Evolutionary conservation across 2,888 invertebrate species (phyloP), one percentile per base, ranked within the genome.

Genomic region (Campaea margaritaria): DNA sequence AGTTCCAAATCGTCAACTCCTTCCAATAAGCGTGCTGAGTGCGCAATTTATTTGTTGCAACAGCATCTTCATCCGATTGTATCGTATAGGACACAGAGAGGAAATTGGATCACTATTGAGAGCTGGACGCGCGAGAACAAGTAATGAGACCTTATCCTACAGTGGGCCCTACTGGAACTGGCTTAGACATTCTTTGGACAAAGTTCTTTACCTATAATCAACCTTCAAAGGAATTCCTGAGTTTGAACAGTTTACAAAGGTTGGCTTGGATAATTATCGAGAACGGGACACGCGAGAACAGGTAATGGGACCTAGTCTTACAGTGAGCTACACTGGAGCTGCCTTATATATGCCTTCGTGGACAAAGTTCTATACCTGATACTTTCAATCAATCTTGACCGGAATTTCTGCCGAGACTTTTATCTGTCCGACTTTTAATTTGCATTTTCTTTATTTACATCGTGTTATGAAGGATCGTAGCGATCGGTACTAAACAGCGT

Each of bases 261-360:
- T n/a, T n/a, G n/a, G n/a, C n/a, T 63, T 58, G 55, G 62, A 58
- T 63, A 58, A 63, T 63, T 63, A 63, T 55, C 62, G 47, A 58
- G 44, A 13, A 51, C 38, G 27, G 50, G 50, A 50, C 43, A 45
- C 43, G 46, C 46, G 36, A 39, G 38, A 47, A 16, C 47, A 46
- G 42, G 51, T 46, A 51, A 51, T 58, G 43, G 15, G n/a, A 34
- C 14, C 52, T 31, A 36, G 42, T 43, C 16, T 43, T 43, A 28
- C 47, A 48, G 52, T 38, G 34, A 12, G 43, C 3, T 47, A n/a
- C 28, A 15, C 27, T 48, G 36, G 41, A 27, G 39, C 15, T 2
- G 43, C 13, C 34, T 46, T 27, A 42, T 3, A 31, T 1, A 31
- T 31, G 2, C 31, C 8, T 21, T n/a, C n/a, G n/a, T 21, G 5